phyloP scores from a whole-genome alignment of 2,797 vertebrate species.

The Propithecus perrieri region DNA sequence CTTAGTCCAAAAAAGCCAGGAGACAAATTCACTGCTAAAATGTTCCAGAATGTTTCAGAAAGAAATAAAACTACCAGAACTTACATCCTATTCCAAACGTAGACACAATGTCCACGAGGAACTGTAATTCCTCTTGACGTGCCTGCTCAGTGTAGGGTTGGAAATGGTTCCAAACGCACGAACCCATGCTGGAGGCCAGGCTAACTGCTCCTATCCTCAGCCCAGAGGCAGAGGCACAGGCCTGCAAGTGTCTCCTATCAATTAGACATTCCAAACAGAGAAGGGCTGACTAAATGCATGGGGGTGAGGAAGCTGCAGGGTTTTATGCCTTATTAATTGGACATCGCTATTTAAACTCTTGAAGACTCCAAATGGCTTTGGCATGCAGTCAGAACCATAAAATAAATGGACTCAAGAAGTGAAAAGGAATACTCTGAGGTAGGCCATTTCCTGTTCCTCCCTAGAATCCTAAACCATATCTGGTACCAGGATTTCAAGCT shows the following conservation, averaged over 20 bases:
- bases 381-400: conserved; percentile 81
- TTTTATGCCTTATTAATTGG: conserved; percentile 84
- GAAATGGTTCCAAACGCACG: conserved; percentile 73
- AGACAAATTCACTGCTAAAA: conserved; percentile 68
- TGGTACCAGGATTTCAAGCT: conserved; percentile 68
- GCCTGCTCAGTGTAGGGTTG: conserved; percentile 51
- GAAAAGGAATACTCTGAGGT: conserved; percentile 79
- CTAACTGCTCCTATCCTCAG: conserved; percentile 44
- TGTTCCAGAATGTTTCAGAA: conserved; percentile 71
- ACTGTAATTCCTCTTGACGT: conserved; percentile 76
- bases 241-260: conserved; percentile 72
- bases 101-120: conserved; percentile 73
- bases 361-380: conserved; percentile 82
- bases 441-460: conserved; percentile 72
- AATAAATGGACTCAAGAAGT: conserved; percentile 83
- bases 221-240: conserved; percentile 23
- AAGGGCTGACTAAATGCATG: conserved; percentile 64
- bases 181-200: neutral
- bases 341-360: conserved; percentile 84
- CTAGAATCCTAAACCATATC: conserved; percentile 12
- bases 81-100: conserved; percentile 77
- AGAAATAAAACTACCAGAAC: conserved; percentile 74
- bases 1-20: conserved; percentile 30
- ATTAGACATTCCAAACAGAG: conserved; percentile 62
- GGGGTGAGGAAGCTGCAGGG: conserved; percentile 72